Base-by-base conservation (phyloP, 2,113 vertebrate species). In the Trogon melanurus region DNA sequence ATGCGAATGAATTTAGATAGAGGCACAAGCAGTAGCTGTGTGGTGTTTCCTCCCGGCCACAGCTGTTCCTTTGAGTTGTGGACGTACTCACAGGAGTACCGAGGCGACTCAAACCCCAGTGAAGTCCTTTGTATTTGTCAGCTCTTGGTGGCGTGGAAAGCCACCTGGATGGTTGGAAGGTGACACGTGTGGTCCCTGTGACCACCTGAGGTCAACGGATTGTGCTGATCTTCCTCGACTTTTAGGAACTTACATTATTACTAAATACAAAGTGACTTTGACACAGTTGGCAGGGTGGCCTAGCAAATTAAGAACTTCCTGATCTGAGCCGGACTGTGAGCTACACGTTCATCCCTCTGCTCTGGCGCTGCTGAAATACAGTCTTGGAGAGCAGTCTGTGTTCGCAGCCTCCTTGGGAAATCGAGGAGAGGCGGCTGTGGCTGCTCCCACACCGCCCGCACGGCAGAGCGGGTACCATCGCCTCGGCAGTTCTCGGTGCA, bases 11-110 rank as follows among this genome's bases (percentile, higher is more conserved):
- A 41, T 29, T 20, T 41, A 12, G 26, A 3, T 14, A 44, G 53
- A 72, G 64, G 29, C 26, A 3, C 13, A 34, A 25, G 32, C 57
- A n/a, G 48, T 30, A 48, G 5, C 8, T 15, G 19, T 11, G 15
- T 58, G 30, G 5, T 18, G 1, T 34, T 65, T 38, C 41, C 25
- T 53, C 21, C 2, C 2, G 30, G 53, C 75, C 58, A 16, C 0
- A 0, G 57, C 11, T 47, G 1, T 48, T 27, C 7, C 22, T 61
- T 14, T 56, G 29, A n/a, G 5, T 26, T 29, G 25, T 34, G 20
- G 8, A 0, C 16, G 1, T 65, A 1, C 51, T 18, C 23, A 16
- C 3, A 3, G 53, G 15, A 3, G 1, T 16, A 34, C 8, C 23
- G 10, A 8, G 9, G 29, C 1, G 1, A 29, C 48, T 79, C 16